A percentile compares a stretch with the other conserved stretches of the same genome.
Conservation (phyloP, 37 sponge, comb jelly and placozoan species). For the Cliona cf. orientalis region DNA sequence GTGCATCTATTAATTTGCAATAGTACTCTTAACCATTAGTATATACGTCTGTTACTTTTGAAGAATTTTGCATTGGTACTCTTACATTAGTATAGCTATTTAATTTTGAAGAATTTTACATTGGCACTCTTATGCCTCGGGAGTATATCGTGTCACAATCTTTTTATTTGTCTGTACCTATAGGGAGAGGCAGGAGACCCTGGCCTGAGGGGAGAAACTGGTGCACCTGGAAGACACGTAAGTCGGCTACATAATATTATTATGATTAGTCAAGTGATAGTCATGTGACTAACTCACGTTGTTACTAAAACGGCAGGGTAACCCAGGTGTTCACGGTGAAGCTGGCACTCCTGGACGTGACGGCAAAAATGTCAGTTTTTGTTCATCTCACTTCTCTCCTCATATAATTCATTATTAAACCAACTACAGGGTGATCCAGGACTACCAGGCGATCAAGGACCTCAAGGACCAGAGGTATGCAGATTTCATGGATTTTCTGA, state of each 20-base stretch:
- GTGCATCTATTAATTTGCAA: constrained; percentile 1
- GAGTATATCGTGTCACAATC: neutral
- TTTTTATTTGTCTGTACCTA: neutral
- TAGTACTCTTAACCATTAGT: neutral
- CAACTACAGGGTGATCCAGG: no score
- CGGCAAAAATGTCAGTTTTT: constrained; percentile 35
- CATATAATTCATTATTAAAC: no score
- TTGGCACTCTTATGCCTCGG: neutral
- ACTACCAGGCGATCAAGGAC: no score
- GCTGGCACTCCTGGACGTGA: constrained; percentile 40
- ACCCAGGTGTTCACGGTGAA: constrained; percentile 52
- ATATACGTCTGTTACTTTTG: neutral
- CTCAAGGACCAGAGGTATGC: no score
- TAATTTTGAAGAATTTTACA: neutral
- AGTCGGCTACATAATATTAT: neutral
- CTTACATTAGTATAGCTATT: neutral
- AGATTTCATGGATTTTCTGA: no score
- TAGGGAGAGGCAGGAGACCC: constrained; percentile 63
- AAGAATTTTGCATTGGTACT: neutral
- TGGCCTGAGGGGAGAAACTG: constrained; percentile 53
- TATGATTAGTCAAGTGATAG: neutral
- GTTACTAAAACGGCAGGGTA: constrained; percentile 37
- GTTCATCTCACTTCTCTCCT: no score
- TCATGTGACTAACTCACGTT: neutral
- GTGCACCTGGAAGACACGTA: constrained; percentile 56